These are phyloP conservation scores for Zaprionus lachaisei DNA, from an alignment of 1,140 invertebrate species.

Conservation along the genomic window DNA sequence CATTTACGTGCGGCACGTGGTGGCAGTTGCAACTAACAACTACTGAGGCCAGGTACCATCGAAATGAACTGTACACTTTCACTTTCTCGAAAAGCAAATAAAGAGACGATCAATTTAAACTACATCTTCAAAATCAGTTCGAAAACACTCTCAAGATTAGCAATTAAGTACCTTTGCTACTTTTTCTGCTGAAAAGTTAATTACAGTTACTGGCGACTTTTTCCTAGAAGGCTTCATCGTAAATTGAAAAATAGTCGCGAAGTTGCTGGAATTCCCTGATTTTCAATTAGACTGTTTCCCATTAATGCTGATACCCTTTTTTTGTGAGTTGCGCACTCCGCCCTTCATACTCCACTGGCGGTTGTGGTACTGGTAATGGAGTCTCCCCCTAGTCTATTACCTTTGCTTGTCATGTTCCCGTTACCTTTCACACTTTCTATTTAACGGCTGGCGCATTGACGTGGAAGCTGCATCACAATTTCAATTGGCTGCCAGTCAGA, in stretches of 20 bases:
- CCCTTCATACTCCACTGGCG: neutral
- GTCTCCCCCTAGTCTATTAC: neutral
- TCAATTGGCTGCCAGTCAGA: constrained; percentile 10
- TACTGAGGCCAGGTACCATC: constrained; percentile 13
- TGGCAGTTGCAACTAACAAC: constrained; percentile 14
- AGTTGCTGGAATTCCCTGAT: neutral
- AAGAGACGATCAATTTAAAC: neutral
- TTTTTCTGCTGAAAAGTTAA: neutral
- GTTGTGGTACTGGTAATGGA: neutral
- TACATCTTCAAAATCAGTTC: neutral
- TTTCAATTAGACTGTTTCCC: neutral
- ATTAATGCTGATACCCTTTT: neutral
- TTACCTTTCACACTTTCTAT: constrained; percentile 29
- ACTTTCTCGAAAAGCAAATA: neutral
- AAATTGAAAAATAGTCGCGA: neutral
- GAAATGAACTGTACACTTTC: neutral
- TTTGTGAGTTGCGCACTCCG: neutral
- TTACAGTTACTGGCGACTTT: neutral
- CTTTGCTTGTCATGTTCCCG: neutral
- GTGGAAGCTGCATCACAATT: constrained; percentile 31
- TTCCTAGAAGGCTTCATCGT: neutral
- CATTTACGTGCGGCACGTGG: constrained; percentile 64
- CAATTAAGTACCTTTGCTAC: neutral
- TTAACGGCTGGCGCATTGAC: constrained; percentile 29
- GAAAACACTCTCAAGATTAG: neutral